These are phyloP conservation scores for Phalloptychus januarius DNA, from an alignment of 2,797 vertebrate species.

Conservation along the genomic window DNA sequence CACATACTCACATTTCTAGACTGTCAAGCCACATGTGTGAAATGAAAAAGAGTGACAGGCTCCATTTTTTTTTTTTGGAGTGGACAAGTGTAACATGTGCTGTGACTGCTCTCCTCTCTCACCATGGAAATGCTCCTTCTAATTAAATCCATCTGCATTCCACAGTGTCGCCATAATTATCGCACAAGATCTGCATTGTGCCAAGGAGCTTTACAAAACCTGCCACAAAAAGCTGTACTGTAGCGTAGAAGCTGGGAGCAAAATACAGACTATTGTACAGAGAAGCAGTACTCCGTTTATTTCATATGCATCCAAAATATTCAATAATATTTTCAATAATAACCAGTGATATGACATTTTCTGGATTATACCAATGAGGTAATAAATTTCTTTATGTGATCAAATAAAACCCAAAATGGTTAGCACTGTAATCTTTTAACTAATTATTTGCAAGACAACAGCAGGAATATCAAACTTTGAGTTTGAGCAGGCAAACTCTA, in stretches of 20 bases:
- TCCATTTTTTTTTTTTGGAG: constrained; percentile 39
- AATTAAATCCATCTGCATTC: constrained; percentile 42
- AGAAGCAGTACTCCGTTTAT: not conserved
- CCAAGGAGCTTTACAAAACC: constrained; percentile 1
- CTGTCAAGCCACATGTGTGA: constrained; percentile 56
- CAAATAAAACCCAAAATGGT: not conserved
- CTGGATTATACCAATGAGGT: not conserved
- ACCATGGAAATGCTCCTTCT: constrained; percentile 52
- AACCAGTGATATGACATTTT: not conserved
- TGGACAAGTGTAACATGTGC: constrained; percentile 70
- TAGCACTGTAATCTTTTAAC: not conserved
- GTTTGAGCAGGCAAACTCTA: not conserved
- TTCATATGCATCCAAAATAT: not conserved
- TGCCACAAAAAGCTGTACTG: not conserved
- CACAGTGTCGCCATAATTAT: constrained; percentile 39
- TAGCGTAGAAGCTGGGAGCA: not conserved
- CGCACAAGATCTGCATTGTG: constrained; percentile 21
- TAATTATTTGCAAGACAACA: not conserved
- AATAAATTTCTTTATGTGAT: not conserved
- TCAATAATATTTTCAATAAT: not conserved
- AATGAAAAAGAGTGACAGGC: constrained; percentile 54
- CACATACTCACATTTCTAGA: constrained; percentile 51
- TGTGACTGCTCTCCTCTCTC: constrained; percentile 62
- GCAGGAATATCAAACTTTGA: not conserved
- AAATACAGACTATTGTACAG: constrained; percentile 1